Evolutionary conservation across 1,140 invertebrate species (phyloP), one percentile per base, ranked within the genome.

Genomic region (Protaetia brevitarsis): DNA sequence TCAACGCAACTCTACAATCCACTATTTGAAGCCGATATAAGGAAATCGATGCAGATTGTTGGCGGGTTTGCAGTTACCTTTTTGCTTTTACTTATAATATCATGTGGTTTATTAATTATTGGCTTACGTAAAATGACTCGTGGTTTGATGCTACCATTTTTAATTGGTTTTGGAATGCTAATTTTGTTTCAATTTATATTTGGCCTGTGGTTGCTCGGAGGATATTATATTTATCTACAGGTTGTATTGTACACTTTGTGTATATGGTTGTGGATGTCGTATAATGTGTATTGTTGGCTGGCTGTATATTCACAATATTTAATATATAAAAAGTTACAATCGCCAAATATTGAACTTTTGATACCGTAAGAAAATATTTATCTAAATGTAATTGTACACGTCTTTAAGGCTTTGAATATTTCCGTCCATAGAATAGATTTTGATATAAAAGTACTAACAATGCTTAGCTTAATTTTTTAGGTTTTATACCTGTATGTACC

Each of bases 151-250:
- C 74, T 95, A 27, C 93, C 92, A 0, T 95, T 92, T 91, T 74
- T 94, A n/a, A 78, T 85, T 19, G 77, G 82, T 0, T 87, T 92
- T 82, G 85, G 86, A 2, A 72, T 91, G 1, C 85, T 86, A 13
- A 88, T 92, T 62, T 62, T 87, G 0, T 93, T 94, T 73, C 90
- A 93, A 76, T 79, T 92, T 41, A 73, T 88, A 10, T 94, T 92
- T 80, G 91, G 92, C 8, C 74, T 94, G 16, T 94, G 92, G 91
- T 80, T 94, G 0, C 78, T 94, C 36, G 89, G 89, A 63, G 91
- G 91, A 41, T 95, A 95, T 72, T 94, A 94, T 74, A 94, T 94
- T 77, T 94, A 94, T 82, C 91, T 95, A 72, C 86, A 92, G 67
- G 86, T 87, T 61, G 89, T 92, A 31, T 86, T 93, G 67, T 86